Evolutionary conservation across 1,140 invertebrate species (phyloP).

Genomic region (Sminthurides bifidus): DNA sequence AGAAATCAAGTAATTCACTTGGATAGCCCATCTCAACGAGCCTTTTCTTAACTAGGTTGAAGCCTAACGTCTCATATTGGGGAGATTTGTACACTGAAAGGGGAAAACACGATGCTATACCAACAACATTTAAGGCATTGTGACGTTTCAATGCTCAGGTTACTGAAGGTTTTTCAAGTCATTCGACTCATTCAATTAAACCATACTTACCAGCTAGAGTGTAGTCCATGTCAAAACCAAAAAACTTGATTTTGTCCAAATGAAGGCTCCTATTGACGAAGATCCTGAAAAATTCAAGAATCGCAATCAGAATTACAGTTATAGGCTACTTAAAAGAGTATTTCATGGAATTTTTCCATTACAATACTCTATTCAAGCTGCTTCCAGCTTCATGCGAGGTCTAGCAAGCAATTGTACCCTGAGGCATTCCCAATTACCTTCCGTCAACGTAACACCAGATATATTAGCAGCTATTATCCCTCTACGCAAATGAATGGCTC

Average conservation of each 20-base stretch:
- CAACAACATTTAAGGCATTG: too few relatives aligned
- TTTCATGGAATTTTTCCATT: too few relatives aligned
- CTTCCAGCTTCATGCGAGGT: too few relatives aligned
- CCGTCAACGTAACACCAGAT: too few relatives aligned
- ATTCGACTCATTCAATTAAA: background rate
- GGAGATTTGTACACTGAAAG: conserved; percentile 88
- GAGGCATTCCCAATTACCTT: too few relatives aligned
- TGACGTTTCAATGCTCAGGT: background rate
- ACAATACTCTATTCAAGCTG: too few relatives aligned
- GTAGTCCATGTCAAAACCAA: conserved; percentile 99
- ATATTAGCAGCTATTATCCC: too few relatives aligned
- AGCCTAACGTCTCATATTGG: conserved; percentile 86
- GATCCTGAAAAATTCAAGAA: conserved; percentile 73
- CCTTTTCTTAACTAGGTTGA: conserved; percentile 81
- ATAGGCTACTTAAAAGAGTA: too few relatives aligned
- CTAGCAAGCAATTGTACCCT: too few relatives aligned
- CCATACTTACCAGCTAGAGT: conserved; percentile 86
- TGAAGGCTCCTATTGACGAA: conserved; percentile 97
- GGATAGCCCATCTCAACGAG: conserved; percentile 90
- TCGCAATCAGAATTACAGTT: too few relatives aligned
- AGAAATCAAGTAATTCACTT: conserved; percentile 76
- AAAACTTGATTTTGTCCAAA: conserved; percentile 98
- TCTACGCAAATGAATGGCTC: too few relatives aligned
- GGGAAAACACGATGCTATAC: too few relatives aligned
- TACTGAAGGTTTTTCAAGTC: background rate